Evolutionary conservation across 2,797 vertebrate genomes (phyloP).

Genomic region (Thamnophis elegans): DNA sequence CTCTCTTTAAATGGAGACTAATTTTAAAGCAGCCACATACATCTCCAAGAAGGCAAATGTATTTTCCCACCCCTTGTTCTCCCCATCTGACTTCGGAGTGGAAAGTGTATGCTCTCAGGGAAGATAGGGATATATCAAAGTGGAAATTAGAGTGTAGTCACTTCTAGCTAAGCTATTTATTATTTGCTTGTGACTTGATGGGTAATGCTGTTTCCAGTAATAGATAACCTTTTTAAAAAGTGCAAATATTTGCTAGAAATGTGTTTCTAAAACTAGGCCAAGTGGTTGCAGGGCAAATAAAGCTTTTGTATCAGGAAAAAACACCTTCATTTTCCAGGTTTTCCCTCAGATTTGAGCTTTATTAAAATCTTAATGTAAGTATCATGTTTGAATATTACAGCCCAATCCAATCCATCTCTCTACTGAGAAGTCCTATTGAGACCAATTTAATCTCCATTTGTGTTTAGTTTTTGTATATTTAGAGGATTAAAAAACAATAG

Average conservation of each 20-base stretch:
- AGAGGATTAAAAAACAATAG: neutral
- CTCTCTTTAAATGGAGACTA: neutral
- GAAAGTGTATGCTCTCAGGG: neutral
- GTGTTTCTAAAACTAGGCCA: slow-evolving; percentile 31
- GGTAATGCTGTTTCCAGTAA: slow-evolving; percentile 11
- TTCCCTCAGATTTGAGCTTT: neutral
- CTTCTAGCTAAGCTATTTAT: slow-evolving; percentile 13
- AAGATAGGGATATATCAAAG: slow-evolving; percentile 18
- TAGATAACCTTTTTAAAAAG: slow-evolving; percentile 27
- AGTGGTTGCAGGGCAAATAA: slow-evolving; percentile 5
- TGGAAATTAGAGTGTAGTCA: slow-evolving; percentile 33
- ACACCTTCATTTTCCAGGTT: neutral
- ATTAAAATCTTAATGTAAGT: slow-evolving; percentile 8
- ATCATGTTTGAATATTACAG: neutral
- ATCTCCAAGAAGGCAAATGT: neutral
- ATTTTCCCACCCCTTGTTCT: neutral
- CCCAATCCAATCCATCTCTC: neutral
- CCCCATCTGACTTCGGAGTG: neutral
- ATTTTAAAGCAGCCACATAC: neutral
- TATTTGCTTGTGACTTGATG: slow-evolving; percentile 17
- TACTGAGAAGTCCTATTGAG: neutral
- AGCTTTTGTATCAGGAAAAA: neutral
- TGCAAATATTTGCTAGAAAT: slow-evolving; percentile 15
- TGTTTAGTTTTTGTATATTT: neutral
- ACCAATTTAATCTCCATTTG: neutral